A percentile compares a stretch with the other conserved stretches of the same genome.
Evolutionary conservation across 2,113 vertebrate genomes (phyloP).

Genomic region (Spilogale gracilis): DNA sequence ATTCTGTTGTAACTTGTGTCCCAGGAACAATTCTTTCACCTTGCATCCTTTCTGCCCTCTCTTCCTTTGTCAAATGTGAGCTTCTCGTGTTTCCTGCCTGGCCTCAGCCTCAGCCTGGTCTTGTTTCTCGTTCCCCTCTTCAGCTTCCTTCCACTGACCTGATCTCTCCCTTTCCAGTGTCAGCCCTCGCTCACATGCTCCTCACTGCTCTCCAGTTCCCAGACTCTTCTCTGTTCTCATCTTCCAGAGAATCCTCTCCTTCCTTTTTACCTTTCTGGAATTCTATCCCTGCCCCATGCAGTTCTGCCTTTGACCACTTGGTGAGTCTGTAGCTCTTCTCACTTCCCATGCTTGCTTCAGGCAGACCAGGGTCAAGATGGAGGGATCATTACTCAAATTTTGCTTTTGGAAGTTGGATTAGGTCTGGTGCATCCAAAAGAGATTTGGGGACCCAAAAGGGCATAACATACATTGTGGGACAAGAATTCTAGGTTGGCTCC

Average conservation of each 20-base stretch:
- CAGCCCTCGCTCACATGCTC: not conserved
- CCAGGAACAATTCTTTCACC: not conserved
- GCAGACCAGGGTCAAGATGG: not conserved
- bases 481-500: not conserved
- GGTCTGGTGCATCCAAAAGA: not conserved
- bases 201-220: not conserved
- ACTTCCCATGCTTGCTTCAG: not conserved
- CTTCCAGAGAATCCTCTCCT: not conserved
- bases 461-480: not conserved
- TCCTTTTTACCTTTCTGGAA: not conserved
- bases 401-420: not conserved
- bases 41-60: not conserved
- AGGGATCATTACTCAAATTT: not conserved
- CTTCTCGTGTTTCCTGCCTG: not conserved
- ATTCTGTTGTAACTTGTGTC: not conserved
- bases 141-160: not conserved
- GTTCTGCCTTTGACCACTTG: not conserved
- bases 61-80: not conserved
- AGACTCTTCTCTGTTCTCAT: not conserved
- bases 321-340: not conserved
- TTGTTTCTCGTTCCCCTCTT: constrained; percentile 17
- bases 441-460: not conserved
- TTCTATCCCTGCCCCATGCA: not conserved
- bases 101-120: not conserved
- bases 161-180: not conserved